phyloP scores from a whole-genome alignment of 2,797 vertebrate genomes.

The Perodicticus potto region DNA sequence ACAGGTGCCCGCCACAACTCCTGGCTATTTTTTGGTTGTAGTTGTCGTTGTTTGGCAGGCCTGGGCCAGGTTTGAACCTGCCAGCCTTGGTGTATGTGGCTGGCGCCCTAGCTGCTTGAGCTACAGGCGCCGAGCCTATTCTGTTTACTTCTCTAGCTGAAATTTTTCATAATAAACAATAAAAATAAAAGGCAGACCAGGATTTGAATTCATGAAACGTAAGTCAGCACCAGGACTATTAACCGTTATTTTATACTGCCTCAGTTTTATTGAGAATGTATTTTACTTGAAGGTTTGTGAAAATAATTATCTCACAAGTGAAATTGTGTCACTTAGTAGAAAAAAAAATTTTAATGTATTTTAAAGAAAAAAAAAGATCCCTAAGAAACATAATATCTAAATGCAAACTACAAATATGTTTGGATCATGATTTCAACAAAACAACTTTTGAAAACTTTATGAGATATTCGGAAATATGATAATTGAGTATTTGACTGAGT shows the following conservation, averaged over 20 bases:
- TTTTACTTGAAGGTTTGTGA: not conserved
- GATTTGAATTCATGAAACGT: not conserved
- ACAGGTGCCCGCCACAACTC: too few relatives aligned
- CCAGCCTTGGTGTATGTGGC: too few relatives aligned
- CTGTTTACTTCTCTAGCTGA: not conserved
- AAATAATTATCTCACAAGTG: not conserved
- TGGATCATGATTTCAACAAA: not conserved
- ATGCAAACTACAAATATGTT: not conserved
- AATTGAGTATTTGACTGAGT: not conserved
- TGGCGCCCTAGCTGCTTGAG: too few relatives aligned
- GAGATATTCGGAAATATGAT: not conserved
- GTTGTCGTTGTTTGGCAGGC: not conserved
- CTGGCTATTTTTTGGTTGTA: too few relatives aligned
- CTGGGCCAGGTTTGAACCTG: too few relatives aligned
- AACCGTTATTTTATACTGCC: not conserved
- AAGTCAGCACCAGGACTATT: not conserved
- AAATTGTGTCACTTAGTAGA: not conserved
- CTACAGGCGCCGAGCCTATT: not conserved
- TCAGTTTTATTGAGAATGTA: not conserved
- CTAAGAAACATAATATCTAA: not conserved
- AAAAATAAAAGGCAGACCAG: not conserved
- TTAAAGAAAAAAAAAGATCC: not conserved
- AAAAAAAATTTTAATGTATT: not conserved
- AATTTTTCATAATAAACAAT: not conserved
- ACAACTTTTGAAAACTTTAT: not conserved